phyloP scores from a whole-genome alignment of 2,113 vertebrate genomes.

The Mus musculus region DNA sequence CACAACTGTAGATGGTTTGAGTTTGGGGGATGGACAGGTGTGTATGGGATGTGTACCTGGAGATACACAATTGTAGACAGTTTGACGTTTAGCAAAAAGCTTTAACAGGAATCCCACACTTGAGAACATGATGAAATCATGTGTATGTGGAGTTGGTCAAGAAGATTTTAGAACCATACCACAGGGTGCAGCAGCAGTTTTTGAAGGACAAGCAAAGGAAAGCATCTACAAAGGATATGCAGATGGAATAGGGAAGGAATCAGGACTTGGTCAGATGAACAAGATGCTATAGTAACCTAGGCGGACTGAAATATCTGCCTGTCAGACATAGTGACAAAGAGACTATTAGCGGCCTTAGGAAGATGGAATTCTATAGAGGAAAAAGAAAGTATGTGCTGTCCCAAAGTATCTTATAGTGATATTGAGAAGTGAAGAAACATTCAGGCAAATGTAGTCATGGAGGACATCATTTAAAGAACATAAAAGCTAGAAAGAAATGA shows the following conservation, averaged over 20 bases:
- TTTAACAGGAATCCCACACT: background rate
- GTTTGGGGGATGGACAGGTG: background rate
- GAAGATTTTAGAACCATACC: background rate
- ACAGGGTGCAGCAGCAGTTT: background rate
- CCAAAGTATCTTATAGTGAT: background rate
- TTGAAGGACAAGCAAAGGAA: background rate
- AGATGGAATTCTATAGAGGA: background rate
- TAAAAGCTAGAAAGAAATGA: slow-evolving; percentile 5
- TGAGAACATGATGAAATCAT: slow-evolving; percentile 16
- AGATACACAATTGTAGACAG: background rate
- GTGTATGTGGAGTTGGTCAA: background rate
- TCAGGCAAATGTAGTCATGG: background rate
- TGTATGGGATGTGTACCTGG: background rate
- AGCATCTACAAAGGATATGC: background rate
- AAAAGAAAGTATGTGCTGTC: background rate
- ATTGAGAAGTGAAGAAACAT: background rate
- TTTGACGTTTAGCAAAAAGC: background rate
- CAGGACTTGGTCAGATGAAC: background rate
- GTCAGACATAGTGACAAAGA: background rate
- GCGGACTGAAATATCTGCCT: background rate
- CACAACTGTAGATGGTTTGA: background rate
- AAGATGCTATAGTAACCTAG: background rate
- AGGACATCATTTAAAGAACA: background rate
- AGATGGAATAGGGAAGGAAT: background rate
- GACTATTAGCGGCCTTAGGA: too few relatives aligned